Conservation (phyloP, 2,888 invertebrate genomes). For the Gibbula magus region DNA sequence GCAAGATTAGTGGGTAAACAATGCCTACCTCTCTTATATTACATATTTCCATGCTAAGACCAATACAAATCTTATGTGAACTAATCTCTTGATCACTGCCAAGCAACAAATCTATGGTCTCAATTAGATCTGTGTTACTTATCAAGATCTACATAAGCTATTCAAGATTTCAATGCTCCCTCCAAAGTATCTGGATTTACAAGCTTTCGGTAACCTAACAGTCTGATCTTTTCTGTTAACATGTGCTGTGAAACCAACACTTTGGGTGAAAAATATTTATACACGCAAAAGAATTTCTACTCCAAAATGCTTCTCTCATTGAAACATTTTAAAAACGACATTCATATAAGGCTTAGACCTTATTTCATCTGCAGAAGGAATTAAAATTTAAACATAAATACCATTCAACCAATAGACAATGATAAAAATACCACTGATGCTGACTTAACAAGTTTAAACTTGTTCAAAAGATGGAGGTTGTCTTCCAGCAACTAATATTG, state of each 20-base stretch:
- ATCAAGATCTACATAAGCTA: constrained; percentile 1
- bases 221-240: background rate
- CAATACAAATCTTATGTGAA: background rate
- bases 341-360: background rate
- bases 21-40: background rate
- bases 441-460: no score
- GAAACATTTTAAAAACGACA: no score
- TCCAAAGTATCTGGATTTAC: background rate
- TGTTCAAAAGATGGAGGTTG: no score
- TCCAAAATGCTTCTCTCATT: no score
- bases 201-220: background rate
- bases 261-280: no score
- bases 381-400: no score
- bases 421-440: no score
- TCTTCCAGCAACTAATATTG: no score
- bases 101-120: constrained; percentile 3
- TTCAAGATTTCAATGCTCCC: background rate
- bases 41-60: constrained; percentile 14
- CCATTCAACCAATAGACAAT: no score
- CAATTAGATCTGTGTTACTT: constrained; percentile 1
- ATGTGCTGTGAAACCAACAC: no score
- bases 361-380: background rate
- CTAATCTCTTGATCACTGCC: constrained; percentile 16
- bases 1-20: constrained; percentile 9
- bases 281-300: no score